phyloP scores from a whole-genome alignment of 2,113 vertebrate genomes.

The Verasper variegatus region DNA sequence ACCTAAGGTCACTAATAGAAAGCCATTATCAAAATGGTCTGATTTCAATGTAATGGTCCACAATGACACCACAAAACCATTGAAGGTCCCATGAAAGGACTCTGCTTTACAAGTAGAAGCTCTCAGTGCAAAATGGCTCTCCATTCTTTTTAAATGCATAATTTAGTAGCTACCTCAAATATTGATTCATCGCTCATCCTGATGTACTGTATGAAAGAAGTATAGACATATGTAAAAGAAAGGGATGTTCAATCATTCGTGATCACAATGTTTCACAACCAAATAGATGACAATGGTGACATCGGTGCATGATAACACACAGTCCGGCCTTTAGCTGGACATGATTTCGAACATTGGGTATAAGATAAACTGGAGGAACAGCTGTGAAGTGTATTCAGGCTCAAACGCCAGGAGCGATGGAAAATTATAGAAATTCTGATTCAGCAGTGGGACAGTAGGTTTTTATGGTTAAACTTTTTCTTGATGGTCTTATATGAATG shows the following conservation, averaged over 20 bases:
- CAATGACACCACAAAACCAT: constrained; percentile 73
- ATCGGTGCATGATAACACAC: constrained; percentile 17
- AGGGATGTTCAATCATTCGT: constrained; percentile 43
- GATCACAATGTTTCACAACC: constrained; percentile 37
- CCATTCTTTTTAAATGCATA: constrained; percentile 75
- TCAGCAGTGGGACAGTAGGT: neutral
- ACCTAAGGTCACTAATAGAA: constrained; percentile 79
- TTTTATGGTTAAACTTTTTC: neutral
- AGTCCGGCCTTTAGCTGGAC: constrained; percentile 13
- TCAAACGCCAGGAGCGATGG: neutral
- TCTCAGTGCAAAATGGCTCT: constrained; percentile 72
- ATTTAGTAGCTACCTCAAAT: constrained; percentile 76
- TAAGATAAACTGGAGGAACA: neutral
- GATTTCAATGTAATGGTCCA: constrained; percentile 75
- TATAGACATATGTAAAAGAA: constrained; percentile 58
- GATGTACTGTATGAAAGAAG: constrained; percentile 43
- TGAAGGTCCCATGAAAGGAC: constrained; percentile 68
- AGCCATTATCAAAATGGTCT: constrained; percentile 79
- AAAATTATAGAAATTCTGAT: neutral
- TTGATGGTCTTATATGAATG: too few relatives aligned
- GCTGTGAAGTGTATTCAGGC: neutral
- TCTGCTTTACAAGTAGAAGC: constrained; percentile 73
- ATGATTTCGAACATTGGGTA: too few relatives aligned
- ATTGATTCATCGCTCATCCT: constrained; percentile 72
- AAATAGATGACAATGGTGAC: constrained; percentile 25